Percentiles rank a stretch among this genome's conserved stretches.
Evolutionary conservation across 2,113 vertebrate genomes (phyloP).

Genomic region (Nerophis lumbriciformis): DNA sequence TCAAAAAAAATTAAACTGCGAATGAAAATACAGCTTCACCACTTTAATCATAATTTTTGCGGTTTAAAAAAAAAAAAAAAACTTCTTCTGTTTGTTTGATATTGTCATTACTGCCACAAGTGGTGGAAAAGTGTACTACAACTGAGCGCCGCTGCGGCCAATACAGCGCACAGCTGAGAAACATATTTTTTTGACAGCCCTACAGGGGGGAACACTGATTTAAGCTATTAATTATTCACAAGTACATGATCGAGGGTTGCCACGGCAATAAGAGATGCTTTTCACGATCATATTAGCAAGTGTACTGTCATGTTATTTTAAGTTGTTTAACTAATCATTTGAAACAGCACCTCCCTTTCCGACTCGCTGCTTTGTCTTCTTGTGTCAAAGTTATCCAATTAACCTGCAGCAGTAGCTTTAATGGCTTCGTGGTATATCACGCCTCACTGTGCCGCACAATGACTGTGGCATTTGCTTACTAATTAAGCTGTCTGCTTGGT

Average conservation of each 20-base stretch:
- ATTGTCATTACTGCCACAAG: no score
- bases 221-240: background rate
- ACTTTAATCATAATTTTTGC: no score
- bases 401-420: slow-evolving; percentile 29
- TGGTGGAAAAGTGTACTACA: no score
- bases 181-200: no score
- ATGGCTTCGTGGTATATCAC: slow-evolving; percentile 6
- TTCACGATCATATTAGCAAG: background rate
- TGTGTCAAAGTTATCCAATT: slow-evolving; percentile 35
- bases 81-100: no score
- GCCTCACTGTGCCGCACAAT: background rate
- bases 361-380: slow-evolving; percentile 15
- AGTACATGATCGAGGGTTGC: background rate
- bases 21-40: no score
- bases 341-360: slow-evolving; percentile 24
- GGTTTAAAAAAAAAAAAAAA: no score
- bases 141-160: no score
- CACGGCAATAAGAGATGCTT: background rate
- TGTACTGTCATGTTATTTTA: background rate
- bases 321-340: slow-evolving; percentile 29
- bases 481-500: slow-evolving; percentile 12
- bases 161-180: no score
- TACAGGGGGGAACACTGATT: no score
- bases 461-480: slow-evolving; percentile 14
- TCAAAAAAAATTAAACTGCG: no score